phyloP scores from a whole-genome alignment of 2,113 vertebrate genomes.

The Plecturocebus donacophilus region DNA sequence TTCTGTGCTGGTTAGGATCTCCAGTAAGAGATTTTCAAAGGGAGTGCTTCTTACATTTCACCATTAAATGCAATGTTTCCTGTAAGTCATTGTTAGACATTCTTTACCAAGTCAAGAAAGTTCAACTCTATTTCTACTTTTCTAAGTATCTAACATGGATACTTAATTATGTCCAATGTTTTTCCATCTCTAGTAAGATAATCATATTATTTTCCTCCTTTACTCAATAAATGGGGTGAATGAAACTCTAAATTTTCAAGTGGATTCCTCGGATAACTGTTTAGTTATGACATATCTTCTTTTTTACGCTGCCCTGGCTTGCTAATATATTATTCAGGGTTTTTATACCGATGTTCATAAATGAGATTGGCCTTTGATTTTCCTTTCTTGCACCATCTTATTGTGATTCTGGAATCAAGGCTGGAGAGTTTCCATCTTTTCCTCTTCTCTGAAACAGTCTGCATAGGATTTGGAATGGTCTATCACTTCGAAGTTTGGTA shows the following conservation, averaged over 20 bases:
- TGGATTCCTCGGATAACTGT: background rate
- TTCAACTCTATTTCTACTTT: background rate
- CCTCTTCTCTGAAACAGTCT: background rate
- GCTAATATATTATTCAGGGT: background rate
- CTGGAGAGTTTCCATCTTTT: background rate
- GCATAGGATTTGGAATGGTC: background rate
- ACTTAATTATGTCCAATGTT: background rate
- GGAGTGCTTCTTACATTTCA: background rate
- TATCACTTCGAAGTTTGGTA: background rate
- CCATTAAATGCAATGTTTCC: background rate
- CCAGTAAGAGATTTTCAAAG: background rate
- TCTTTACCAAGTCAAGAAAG: background rate
- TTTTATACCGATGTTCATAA: background rate
- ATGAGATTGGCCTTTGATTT: background rate
- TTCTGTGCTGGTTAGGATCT: background rate
- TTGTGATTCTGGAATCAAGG: background rate
- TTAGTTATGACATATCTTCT: background rate
- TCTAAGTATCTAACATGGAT: background rate
- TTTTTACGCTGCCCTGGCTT: background rate
- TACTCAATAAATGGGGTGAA: background rate
- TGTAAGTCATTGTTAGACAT: background rate
- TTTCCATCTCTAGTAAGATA: conserved; percentile 2
- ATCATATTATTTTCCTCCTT: conserved; percentile 37
- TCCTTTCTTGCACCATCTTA: background rate
- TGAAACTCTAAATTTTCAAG: background rate